A percentile compares a stretch with the other conserved stretches of the same genome.
Conservation (phyloP, 2,113 vertebrate genomes). For the Apodemus sylvaticus region DNA sequence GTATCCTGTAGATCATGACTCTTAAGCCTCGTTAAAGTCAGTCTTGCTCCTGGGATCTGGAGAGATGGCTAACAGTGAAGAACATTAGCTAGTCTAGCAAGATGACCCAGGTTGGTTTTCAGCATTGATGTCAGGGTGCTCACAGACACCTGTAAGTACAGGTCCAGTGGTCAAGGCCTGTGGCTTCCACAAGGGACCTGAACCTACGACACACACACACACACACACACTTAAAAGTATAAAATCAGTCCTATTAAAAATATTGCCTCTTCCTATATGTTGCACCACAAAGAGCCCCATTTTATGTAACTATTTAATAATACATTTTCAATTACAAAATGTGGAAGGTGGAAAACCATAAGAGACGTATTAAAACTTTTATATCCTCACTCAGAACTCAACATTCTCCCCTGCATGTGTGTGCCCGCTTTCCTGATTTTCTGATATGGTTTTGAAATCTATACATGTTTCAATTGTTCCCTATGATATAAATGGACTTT, state of each 20-base stretch:
- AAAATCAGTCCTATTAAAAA: background rate
- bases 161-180: background rate
- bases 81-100: background rate
- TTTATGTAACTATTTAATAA: background rate
- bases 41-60: background rate
- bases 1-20: background rate
- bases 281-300: background rate
- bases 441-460: constrained; percentile 13
- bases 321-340: background rate
- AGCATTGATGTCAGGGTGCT: background rate
- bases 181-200: background rate
- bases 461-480: constrained; percentile 1
- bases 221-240: background rate
- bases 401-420: background rate
- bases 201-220: background rate
- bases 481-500: background rate
- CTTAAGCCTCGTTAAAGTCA: background rate
- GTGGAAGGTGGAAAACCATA: background rate
- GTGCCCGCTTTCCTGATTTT: background rate
- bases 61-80: background rate
- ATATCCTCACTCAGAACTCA: background rate
- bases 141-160: background rate
- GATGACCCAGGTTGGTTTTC: background rate
- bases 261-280: background rate
- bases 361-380: background rate